Evolutionary conservation across 1,140 invertebrate genomes (phyloP).

Genomic region (Cherax quadricarinatus): DNA sequence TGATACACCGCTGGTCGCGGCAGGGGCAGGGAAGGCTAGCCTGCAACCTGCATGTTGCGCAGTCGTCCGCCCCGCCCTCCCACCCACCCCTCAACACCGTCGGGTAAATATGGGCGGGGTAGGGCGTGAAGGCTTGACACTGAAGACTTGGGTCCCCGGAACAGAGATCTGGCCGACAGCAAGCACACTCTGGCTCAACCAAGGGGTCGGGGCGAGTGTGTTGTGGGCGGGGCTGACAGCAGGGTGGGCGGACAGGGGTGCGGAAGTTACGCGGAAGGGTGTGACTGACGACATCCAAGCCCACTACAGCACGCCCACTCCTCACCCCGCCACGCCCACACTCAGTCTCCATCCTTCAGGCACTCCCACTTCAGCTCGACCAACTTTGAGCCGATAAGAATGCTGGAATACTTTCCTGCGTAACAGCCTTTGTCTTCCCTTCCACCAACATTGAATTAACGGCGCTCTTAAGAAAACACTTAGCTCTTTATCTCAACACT

Average conservation of each 20-base stretch:
- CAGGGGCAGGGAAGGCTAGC: conserved; percentile 20
- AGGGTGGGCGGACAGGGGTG: conserved; percentile 19
- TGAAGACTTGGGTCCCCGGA: neutral
- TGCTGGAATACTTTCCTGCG: too few relatives aligned
- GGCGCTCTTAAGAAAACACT: too few relatives aligned
- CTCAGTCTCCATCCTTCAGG: conserved; percentile 1
- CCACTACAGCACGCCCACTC: conserved; percentile 50
- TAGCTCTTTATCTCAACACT: too few relatives aligned
- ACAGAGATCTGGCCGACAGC: neutral
- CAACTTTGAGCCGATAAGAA: neutral
- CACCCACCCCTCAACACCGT: neutral
- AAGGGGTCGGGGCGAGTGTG: neutral
- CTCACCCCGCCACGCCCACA: conserved; percentile 40
- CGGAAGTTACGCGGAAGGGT: conserved; percentile 43
- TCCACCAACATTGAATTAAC: neutral
- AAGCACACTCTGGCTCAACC: neutral
- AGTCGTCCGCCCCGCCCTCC: neutral
- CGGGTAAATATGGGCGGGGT: neutral
- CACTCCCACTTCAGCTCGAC: neutral
- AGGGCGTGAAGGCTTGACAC: neutral
- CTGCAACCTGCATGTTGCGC: conserved; percentile 27
- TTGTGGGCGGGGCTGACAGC: neutral
- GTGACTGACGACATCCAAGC: conserved; percentile 45
- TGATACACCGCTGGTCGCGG: conserved; percentile 23
- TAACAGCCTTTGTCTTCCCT: too few relatives aligned